phyloP scores from a whole-genome alignment of 2,797 vertebrate species.

The Pelodytes ibericus region DNA sequence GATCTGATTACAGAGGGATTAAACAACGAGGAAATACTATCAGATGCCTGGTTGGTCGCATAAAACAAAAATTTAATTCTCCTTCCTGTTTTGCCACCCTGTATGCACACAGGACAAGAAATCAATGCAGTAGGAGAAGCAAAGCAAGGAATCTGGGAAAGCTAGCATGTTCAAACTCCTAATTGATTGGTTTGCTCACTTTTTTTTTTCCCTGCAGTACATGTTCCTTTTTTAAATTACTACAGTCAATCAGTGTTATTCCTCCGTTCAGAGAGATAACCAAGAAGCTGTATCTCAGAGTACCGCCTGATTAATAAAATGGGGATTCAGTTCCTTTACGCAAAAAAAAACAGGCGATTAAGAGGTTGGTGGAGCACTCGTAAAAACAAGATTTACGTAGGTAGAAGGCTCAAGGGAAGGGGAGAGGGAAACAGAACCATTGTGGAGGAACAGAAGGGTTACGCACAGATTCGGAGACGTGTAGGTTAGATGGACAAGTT shows the following conservation, averaged over 20 bases:
- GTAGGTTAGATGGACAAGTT: not conserved
- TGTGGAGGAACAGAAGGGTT: not conserved
- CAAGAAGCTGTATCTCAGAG: not conserved
- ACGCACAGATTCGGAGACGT: constrained; percentile 1
- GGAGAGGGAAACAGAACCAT: not conserved
- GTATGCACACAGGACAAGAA: constrained; percentile 15
- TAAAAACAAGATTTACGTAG: not conserved
- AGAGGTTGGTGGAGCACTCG: rapidly evolving
- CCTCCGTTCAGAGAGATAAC: not conserved
- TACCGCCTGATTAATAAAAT: not conserved
- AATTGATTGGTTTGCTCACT: not conserved
- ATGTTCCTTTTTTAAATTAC: constrained; percentile 15
- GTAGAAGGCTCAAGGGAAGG: not conserved
- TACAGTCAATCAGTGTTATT: not conserved
- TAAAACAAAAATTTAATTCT: not conserved
- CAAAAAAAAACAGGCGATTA: not conserved
- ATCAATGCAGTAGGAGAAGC: constrained; percentile 12
- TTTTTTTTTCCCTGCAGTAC: constrained; percentile 16
- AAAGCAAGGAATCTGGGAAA: constrained; percentile 5
- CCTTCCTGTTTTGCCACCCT: not conserved
- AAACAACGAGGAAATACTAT: constrained; percentile 13
- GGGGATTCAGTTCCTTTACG: not conserved
- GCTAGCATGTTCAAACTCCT: constrained; percentile 1
- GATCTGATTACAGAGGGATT: constrained; percentile 19
- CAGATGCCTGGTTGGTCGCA: not conserved